These are phyloP conservation scores for Stichodactyla helianthus DNA, from an alignment of 64 coral and sea anemone species.

Conservation along the genomic window DNA sequence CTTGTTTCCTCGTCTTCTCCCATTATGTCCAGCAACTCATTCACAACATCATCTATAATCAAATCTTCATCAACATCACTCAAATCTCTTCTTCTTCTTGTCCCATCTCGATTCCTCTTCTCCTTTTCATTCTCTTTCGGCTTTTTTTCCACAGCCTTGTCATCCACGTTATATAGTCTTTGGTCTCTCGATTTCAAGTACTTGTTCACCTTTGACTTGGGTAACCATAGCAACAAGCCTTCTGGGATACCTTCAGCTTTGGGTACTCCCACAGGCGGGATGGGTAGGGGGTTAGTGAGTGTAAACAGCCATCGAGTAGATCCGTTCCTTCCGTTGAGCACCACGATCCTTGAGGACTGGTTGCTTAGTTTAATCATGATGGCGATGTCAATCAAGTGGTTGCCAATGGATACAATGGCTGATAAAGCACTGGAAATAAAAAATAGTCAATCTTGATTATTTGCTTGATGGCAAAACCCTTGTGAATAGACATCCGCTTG, in stretches of 20 bases:
- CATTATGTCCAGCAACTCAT: neutral
- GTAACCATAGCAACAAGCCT: constrained; percentile 53
- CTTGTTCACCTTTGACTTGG: constrained; percentile 26
- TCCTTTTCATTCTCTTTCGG: neutral
- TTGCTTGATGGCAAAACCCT: too few relatives aligned
- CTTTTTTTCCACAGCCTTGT: neutral
- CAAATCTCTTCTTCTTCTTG: constrained; percentile 14
- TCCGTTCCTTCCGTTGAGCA: constrained; percentile 44
- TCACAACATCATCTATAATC: neutral
- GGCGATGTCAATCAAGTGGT: constrained; percentile 29
- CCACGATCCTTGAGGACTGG: constrained; percentile 23
- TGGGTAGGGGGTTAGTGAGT: constrained; percentile 7
- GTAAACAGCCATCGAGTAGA: constrained; percentile 26
- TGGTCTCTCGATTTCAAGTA: neutral
- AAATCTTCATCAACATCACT: neutral
- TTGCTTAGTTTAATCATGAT: constrained; percentile 25
- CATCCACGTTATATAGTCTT: neutral
- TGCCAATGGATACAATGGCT: neutral
- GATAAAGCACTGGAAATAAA: constrained; percentile 23
- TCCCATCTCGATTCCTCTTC: neutral
- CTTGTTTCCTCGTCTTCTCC: neutral
- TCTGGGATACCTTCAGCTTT: neutral
- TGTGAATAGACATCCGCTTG: too few relatives aligned
- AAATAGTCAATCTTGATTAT: neutral
- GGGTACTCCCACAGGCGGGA: constrained; percentile 30